Evolutionary conservation across 64 coral and sea anemone genomes (phyloP).

Genomic region (Porites australiensis): DNA sequence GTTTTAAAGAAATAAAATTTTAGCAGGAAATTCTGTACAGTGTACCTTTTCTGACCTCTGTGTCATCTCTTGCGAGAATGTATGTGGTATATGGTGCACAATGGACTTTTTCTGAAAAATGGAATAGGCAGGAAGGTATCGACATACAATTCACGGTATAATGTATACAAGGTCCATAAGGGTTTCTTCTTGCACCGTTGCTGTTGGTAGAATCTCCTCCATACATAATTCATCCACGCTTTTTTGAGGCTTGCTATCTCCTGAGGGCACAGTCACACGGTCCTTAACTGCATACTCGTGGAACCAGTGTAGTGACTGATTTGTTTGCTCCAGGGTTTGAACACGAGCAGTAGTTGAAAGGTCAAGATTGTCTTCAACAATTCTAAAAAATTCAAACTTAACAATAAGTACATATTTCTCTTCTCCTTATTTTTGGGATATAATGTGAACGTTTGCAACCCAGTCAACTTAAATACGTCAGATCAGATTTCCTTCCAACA

Average conservation of each 20-base stretch:
- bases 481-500: too few species aligned
- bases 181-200: not conserved
- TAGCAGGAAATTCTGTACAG: too few species aligned
- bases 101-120: not conserved
- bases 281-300: not conserved
- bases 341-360: not conserved
- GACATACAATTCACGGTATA: not conserved
- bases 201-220: not conserved
- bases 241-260: not conserved
- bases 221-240: not conserved
- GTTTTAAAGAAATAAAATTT: too few species aligned
- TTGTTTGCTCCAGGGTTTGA: not conserved
- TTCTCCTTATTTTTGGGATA: too few species aligned
- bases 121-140: not conserved
- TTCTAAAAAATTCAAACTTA: too few species aligned
- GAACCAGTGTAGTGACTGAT: not conserved
- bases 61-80: too few species aligned
- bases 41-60: conserved; percentile 24
- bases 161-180: not conserved
- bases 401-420: too few species aligned
- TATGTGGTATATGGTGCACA: not conserved
- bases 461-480: too few species aligned
- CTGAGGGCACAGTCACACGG: not conserved
- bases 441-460: too few species aligned
- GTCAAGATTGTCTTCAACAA: not conserved